A percentile compares a stretch with the other conserved stretches of the same genome.
These are phyloP conservation scores for Guaruba guarouba DNA, from an alignment of 2,113 vertebrate species.

Conservation along the genomic window DNA sequence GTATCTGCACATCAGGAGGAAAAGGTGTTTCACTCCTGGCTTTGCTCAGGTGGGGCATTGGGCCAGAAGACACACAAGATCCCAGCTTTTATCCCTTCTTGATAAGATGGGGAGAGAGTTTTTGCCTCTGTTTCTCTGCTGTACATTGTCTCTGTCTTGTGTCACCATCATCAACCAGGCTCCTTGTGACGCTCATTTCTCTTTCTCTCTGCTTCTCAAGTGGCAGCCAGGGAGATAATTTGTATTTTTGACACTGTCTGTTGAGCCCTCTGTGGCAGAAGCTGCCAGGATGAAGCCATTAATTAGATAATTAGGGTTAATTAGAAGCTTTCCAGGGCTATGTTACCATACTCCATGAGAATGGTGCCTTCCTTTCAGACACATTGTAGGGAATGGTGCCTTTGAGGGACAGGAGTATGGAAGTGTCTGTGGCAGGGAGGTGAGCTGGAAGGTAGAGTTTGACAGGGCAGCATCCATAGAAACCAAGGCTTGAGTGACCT, in stretches of 20 bases:
- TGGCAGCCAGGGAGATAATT: slow-evolving; percentile 28
- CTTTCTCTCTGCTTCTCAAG: slow-evolving; percentile 12
- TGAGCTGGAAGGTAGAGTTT: not conserved
- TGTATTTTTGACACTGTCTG: slow-evolving; percentile 42
- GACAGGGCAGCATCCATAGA: not conserved
- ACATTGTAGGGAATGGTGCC: not conserved
- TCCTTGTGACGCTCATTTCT: not conserved
- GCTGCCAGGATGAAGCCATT: slow-evolving; percentile 10
- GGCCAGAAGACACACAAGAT: not conserved
- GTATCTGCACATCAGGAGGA: not conserved
- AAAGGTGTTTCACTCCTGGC: not conserved
- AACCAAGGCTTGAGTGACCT: not conserved
- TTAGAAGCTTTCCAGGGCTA: slow-evolving; percentile 36
- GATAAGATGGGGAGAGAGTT: not conserved
- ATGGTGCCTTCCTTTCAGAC: not conserved
- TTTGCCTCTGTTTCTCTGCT: not conserved
- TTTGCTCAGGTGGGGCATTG: not conserved
- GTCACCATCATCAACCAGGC: not conserved
- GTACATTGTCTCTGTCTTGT: not conserved
- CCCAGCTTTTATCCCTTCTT: not conserved
- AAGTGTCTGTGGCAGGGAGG: not conserved
- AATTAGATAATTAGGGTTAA: slow-evolving; percentile 58
- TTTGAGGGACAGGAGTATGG: not conserved
- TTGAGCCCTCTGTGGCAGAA: slow-evolving; percentile 16
- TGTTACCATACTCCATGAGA: not conserved